A percentile compares a stretch with the other conserved stretches of the same genome.
These are phyloP conservation scores for Glyptemys insculpta DNA, from an alignment of 2,797 vertebrate genomes.

Conservation along the genomic window DNA sequence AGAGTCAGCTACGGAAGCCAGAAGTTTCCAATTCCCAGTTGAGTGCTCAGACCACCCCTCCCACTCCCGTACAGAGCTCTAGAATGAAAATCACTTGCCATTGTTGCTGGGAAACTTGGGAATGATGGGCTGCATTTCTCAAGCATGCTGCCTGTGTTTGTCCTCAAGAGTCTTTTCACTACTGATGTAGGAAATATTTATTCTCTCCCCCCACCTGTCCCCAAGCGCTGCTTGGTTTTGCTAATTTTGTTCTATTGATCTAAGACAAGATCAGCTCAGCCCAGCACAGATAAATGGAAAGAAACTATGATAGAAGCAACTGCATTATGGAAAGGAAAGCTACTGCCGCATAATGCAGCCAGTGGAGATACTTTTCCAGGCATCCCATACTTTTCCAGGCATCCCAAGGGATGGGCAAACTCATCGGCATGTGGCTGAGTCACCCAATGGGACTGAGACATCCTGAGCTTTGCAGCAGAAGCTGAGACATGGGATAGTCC, in stretches of 20 bases:
- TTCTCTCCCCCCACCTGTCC: not conserved
- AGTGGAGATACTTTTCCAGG: not conserved
- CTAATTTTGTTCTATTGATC: slow-evolving; percentile 60
- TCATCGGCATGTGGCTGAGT: fast-evolving
- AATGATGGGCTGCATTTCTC: not conserved
- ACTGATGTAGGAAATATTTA: not conserved
- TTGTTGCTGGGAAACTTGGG: not conserved
- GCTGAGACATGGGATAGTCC: not conserved
- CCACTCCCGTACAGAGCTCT: not conserved
- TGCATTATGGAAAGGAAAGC: not conserved
- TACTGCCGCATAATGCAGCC: slow-evolving; percentile 3
- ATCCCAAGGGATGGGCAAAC: not conserved
- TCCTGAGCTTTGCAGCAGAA: not conserved
- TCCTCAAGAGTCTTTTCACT: not conserved
- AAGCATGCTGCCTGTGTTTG: not conserved
- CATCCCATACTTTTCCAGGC: not conserved
- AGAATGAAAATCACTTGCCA: not conserved
- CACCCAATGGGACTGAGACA: not conserved
- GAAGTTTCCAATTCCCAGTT: not conserved
- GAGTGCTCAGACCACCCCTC: not conserved
- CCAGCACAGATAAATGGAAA: not conserved
- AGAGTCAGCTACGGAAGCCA: not conserved
- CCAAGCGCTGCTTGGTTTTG: not conserved
- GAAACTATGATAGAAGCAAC: not conserved
- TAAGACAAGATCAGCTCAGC: slow-evolving; percentile 23